These are phyloP conservation scores for Holothuria scabra DNA, from an alignment of 53 echinoderm and acorn worm species.

Conservation along the genomic window DNA sequence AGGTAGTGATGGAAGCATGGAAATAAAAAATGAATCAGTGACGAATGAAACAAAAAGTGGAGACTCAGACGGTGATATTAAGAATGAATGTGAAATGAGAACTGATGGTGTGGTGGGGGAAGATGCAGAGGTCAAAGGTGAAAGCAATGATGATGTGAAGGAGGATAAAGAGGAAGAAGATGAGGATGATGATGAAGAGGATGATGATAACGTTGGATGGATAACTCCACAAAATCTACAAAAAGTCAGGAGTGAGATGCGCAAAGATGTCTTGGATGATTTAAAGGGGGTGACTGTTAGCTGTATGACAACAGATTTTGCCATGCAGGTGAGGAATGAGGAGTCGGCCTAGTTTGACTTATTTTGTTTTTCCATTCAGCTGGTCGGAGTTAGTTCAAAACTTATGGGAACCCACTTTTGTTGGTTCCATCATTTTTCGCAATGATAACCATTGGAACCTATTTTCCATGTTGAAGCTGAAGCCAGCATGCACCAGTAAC, in stretches of 20 bases:
- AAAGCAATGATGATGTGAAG: conserved; percentile 33
- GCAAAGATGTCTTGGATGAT: conserved; percentile 46
- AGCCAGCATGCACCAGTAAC: no score
- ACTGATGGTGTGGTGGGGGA: not conserved
- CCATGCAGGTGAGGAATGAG: conserved; percentile 82
- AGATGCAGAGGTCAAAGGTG: conserved; percentile 34
- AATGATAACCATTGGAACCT: no score
- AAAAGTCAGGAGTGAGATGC: conserved; percentile 59
- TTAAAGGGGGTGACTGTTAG: conserved; percentile 68
- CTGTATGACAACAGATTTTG: conserved; percentile 97
- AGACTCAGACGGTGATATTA: conserved; percentile 1
- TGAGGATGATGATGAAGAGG: conserved; percentile 74
- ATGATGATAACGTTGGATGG: conserved; percentile 87
- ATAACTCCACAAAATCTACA: conserved; percentile 87
- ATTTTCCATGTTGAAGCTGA: no score
- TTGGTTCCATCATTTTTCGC: no score
- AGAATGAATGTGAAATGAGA: conserved; percentile 35
- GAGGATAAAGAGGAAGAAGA: conserved; percentile 51
- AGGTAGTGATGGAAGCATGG: not conserved
- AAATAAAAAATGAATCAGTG: conserved; percentile 1
- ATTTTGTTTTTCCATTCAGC: not conserved
- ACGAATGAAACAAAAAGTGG: conserved; percentile 18
- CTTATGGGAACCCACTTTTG: no score
- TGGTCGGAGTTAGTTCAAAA: no score
- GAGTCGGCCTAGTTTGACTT: not conserved